A percentile compares a stretch with the other conserved stretches of the same genome.
Conservation (phyloP, 2,888 invertebrate genomes). For the Drosophila recens region DNA sequence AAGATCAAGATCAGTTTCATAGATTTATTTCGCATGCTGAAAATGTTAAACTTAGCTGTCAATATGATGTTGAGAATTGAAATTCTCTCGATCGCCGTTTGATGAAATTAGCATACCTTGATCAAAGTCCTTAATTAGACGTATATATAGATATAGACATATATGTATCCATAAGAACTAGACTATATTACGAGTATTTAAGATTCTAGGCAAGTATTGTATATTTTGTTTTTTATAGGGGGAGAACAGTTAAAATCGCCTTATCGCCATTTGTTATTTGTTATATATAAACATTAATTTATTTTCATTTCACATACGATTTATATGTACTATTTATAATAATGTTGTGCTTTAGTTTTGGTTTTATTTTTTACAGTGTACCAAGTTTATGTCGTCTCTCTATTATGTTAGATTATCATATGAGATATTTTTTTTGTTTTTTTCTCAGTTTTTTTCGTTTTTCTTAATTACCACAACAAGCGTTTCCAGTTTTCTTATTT, state of each 20-base stretch:
- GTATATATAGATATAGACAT: constrained; percentile 25
- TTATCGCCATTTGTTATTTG: constrained; percentile 66
- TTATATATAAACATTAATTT: constrained; percentile 72
- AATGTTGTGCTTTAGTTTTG: constrained; percentile 62
- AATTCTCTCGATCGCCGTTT: constrained; percentile 20
- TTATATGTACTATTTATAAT: constrained; percentile 53
- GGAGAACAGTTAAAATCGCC: constrained; percentile 72
- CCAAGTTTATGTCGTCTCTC: constrained; percentile 61
- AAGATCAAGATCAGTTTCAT: constrained; percentile 46
- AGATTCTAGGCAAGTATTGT: constrained; percentile 13
- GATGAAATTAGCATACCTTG: constrained; percentile 20
- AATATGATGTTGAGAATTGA: constrained; percentile 4
- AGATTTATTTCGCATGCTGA: constrained; percentile 58
- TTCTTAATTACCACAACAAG: constrained; percentile 80
- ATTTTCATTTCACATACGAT: constrained; percentile 61
- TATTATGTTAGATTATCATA: constrained; percentile 63
- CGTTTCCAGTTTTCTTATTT: constrained; percentile 81
- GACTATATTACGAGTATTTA: constrained; percentile 14
- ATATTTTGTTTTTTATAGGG: constrained; percentile 21
- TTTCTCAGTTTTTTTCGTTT: constrained; percentile 22
- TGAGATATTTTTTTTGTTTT: constrained; percentile 46
- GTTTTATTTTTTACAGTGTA: constrained; percentile 71
- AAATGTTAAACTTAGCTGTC: constrained; percentile 43
- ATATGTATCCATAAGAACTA: constrained; percentile 21
- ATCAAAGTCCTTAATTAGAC: constrained; percentile 42